Evolutionary conservation across 1,140 invertebrate genomes (phyloP), one percentile per base, ranked within the genome.

Genomic region (Glossosoma conforme): DNA sequence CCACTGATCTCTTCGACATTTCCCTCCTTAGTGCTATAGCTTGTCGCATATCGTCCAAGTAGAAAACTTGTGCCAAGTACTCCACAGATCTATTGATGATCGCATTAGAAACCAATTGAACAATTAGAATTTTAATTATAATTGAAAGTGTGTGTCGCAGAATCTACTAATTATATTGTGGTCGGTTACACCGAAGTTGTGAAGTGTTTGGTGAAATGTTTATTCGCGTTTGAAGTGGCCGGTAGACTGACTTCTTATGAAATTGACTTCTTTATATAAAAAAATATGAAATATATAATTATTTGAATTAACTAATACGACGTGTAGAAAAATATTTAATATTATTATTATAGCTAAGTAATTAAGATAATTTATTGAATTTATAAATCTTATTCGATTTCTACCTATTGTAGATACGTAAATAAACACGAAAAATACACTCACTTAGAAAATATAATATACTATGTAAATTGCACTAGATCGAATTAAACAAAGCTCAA

Each of bases 341-440:
- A 47, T 37, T 44, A 52, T 24, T 19, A n/a, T n/a, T n/a, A n/a
- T 24, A 38, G 24, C 20, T 52, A 52, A 13, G 28, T 6, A 40
- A 11, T 10, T 40, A 11, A 40, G 21, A 52, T 36, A 30, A 36
- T 50, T 20, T 21, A 35, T 25, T 52, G 44, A 52, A 45, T 40
- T 28, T 22, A 15, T 28, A 52, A 36, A 24, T 44, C 44, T 44
- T 28, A 48, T 36, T 52, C 44, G 22, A 52, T 52, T 56, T 56
- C 49, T 56, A 56, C 54, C 38, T 52, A 40, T 52, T 50, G 49
- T 52, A 56, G 49, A 52, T 56, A 52, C 44, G 28, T 51, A 51
- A 36, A 24, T 19, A 51, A 48, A 41, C n/a, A n/a, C n/a, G 45
- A 50, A 55, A 36, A 36, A 44, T 15, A 51, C 45, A 56, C 48